Evolutionary conservation across 2,113 vertebrate species (phyloP).

Genomic region (Phocoena sinus): DNA sequence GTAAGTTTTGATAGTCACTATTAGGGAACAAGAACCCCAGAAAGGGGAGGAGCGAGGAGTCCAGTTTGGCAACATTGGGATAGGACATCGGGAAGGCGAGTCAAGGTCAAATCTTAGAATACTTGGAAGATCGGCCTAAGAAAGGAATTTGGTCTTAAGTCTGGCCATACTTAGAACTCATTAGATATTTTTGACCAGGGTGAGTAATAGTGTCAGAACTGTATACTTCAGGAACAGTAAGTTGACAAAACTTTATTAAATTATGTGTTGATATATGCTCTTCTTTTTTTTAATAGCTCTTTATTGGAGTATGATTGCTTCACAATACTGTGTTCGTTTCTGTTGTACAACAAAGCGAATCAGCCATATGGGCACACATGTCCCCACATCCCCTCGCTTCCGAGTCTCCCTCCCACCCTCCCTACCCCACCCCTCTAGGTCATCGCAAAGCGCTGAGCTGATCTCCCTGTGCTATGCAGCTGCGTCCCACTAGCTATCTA

Average conservation of each 20-base stretch:
- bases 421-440: too few relatives aligned
- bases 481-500: too few relatives aligned
- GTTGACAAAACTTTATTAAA: background rate
- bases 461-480: too few relatives aligned
- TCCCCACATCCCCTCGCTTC: too few relatives aligned
- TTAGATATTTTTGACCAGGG: background rate
- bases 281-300: background rate
- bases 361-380: too few relatives aligned
- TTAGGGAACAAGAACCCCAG: background rate
- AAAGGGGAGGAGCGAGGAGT: background rate
- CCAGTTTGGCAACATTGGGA: background rate
- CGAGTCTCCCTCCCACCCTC: too few relatives aligned
- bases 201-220: background rate
- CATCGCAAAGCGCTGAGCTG: too few relatives aligned
- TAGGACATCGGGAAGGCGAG: background rate
- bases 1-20: background rate
- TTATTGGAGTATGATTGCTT: too few relatives aligned
- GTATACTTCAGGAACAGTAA: background rate
- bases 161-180: background rate
- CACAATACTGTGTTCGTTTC: too few relatives aligned
- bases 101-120: background rate
- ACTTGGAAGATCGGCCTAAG: background rate
- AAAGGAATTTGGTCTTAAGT: background rate
- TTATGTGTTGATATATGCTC: background rate
- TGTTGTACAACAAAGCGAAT: too few relatives aligned